A percentile compares a stretch with the other conserved stretches of the same genome.
phyloP scores from a whole-genome alignment of 2,888 invertebrate species.

The Xestoiulus laeticollis region DNA sequence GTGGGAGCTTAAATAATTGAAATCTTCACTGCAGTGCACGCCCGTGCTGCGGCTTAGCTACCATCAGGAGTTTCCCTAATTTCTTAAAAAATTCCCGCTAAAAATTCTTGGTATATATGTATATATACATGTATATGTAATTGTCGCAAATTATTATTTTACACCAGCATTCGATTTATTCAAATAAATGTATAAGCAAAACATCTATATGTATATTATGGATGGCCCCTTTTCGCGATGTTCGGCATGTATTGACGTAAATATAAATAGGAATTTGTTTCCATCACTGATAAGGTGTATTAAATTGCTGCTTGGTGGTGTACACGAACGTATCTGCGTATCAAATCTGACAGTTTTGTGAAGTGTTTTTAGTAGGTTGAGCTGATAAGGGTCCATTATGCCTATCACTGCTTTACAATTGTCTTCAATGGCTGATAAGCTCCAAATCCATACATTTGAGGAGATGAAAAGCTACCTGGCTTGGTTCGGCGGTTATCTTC shows the following conservation, averaged over 20 bases:
- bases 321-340: background rate
- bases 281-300: background rate
- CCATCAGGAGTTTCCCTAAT: too few relatives aligned
- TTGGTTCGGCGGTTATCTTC: background rate
- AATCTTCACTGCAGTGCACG: too few relatives aligned
- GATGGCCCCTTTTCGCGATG: background rate
- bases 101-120: too few relatives aligned
- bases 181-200: too few relatives aligned
- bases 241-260: background rate
- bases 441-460: background rate
- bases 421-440: slow-evolving; percentile 11
- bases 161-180: too few relatives aligned
- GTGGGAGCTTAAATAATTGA: too few relatives aligned
- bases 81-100: too few relatives aligned
- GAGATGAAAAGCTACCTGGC: background rate
- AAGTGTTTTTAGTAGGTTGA: background rate
- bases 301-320: background rate
- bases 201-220: too few relatives aligned
- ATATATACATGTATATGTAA: too few relatives aligned
- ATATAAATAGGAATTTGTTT: background rate
- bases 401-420: background rate
- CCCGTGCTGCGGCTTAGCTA: too few relatives aligned
- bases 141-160: too few relatives aligned
- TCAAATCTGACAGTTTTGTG: background rate
- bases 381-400: background rate